phyloP scores from a whole-genome alignment of 2,113 vertebrate genomes.

The Lethenteron camtschaticum region DNA sequence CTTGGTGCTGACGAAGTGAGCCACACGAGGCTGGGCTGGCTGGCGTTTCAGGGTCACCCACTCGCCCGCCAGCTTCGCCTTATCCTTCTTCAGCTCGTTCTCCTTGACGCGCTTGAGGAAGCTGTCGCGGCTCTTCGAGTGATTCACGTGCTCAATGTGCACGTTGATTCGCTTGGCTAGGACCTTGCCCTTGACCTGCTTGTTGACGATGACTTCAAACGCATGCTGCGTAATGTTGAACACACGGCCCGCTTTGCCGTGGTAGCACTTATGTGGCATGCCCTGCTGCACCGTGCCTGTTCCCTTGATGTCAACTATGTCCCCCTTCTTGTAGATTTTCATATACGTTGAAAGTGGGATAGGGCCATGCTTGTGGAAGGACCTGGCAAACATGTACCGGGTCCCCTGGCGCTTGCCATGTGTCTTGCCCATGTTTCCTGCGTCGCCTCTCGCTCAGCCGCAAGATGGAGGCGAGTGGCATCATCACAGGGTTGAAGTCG shows the following conservation, averaged over 20 bases:
- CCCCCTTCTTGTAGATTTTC: constrained; percentile 95
- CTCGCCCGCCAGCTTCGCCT: constrained; percentile 68
- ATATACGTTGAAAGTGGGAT: constrained; percentile 88
- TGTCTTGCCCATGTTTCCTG: constrained; percentile 93
- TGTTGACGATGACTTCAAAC: constrained; percentile 92
- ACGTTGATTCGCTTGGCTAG: constrained; percentile 97
- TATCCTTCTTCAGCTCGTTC: constrained; percentile 64
- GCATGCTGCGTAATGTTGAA: constrained; percentile 96
- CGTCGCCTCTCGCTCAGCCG: too few species aligned
- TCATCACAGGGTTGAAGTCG: too few species aligned
- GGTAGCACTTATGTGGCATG: constrained; percentile 98
- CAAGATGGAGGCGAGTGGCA: too few species aligned
- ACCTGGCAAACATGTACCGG: constrained; percentile 85
- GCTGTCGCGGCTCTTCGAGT: constrained; percentile 96
- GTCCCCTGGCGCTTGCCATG: constrained; percentile 94
- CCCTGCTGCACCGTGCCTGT: constrained; percentile 92
- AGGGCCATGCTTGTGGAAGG: constrained; percentile 82
- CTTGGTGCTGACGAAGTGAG: constrained; percentile 90
- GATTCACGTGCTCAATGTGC: constrained; percentile 87
- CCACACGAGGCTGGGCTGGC: constrained; percentile 68
- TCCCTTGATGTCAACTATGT: constrained; percentile 98
- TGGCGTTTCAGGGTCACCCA: constrained; percentile 85
- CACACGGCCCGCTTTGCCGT: constrained; percentile 84
- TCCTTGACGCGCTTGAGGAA: constrained; percentile 83
- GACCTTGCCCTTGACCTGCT: constrained; percentile 96